Percentiles rank a stretch among this genome's conserved stretches.
phyloP scores from a whole-genome alignment of 2,888 invertebrate species.

The Galeruca laticollis region DNA sequence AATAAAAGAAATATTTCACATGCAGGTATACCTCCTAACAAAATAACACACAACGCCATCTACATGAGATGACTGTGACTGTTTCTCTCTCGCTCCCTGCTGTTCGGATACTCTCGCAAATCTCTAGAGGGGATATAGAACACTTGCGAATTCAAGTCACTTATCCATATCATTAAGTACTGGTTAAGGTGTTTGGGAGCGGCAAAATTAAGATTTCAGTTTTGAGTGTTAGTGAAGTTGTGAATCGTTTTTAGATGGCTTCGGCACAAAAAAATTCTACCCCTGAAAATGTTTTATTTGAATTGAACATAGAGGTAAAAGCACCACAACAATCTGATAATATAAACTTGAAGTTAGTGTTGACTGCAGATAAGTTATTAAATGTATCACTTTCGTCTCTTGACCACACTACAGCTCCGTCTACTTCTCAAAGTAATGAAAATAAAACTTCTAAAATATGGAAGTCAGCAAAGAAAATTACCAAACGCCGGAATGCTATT shows the following conservation, averaged over 20 bases:
- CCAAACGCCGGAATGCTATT: no score
- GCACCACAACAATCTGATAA: neutral
- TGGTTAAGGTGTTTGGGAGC: no score
- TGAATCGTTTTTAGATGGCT: neutral
- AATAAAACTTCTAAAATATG: neutral
- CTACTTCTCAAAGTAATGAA: neutral
- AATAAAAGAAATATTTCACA: no score
- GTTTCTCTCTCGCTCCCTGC: no score
- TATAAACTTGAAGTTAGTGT: neutral
- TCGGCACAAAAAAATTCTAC: neutral
- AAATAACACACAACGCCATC: no score
- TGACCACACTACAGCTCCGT: neutral
- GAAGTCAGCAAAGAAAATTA: neutral
- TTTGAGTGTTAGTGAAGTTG: neutral
- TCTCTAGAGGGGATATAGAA: no score
- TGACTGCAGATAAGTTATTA: constrained; percentile 1
- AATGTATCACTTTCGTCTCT: neutral
- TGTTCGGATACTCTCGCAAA: no score
- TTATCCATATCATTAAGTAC: no score
- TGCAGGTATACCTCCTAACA: no score
- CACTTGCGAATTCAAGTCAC: no score
- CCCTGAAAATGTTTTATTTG: neutral
- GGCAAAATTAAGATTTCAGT: neutral
- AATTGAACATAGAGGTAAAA: neutral
- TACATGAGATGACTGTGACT: no score